A percentile compares a stretch with the other conserved stretches of the same genome.
Evolutionary conservation across 2,797 vertebrate genomes (phyloP).

Genomic region (Microctenopoma stevenorrisi): DNA sequence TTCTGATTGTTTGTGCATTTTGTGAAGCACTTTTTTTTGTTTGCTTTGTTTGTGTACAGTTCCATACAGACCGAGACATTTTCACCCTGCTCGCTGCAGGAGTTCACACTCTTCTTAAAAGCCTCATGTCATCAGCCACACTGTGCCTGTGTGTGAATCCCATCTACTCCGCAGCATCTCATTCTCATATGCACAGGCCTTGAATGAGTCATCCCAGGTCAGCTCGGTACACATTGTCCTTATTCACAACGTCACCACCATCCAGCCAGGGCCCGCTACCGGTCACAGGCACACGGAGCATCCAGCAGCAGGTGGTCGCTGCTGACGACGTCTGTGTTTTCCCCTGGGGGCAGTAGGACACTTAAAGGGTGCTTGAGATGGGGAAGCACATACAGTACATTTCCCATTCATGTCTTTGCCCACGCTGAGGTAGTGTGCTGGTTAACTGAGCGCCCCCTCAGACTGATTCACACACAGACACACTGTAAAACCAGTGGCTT

Average conservation of each 20-base stretch:
- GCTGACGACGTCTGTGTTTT: conserved; percentile 17
- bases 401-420: conserved; percentile 36
- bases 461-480: too few relatives aligned
- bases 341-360: conserved; percentile 12
- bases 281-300: conserved; percentile 2
- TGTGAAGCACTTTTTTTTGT: too few relatives aligned
- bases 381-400: background rate
- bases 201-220: conserved; percentile 49
- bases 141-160: conserved; percentile 29
- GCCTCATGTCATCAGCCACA: conserved; percentile 1
- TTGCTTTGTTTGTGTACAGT: too few relatives aligned
- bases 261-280: background rate
- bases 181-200: conserved; percentile 31
- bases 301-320: conserved; percentile 12
- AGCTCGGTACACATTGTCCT: conserved; percentile 52
- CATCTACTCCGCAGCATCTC: conserved; percentile 43
- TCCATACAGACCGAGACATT: too few relatives aligned
- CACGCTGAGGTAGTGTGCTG: background rate
- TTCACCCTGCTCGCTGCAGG: too few relatives aligned
- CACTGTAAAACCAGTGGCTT: too few relatives aligned
- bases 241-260: conserved; percentile 36
- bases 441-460: background rate
- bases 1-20: too few relatives aligned
- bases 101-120: too few relatives aligned
- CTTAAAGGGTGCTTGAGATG: conserved; percentile 23